These are phyloP conservation scores for Sinopyrophorus schimmeli DNA, from an alignment of 2,888 invertebrate genomes.

Conservation along the genomic window DNA sequence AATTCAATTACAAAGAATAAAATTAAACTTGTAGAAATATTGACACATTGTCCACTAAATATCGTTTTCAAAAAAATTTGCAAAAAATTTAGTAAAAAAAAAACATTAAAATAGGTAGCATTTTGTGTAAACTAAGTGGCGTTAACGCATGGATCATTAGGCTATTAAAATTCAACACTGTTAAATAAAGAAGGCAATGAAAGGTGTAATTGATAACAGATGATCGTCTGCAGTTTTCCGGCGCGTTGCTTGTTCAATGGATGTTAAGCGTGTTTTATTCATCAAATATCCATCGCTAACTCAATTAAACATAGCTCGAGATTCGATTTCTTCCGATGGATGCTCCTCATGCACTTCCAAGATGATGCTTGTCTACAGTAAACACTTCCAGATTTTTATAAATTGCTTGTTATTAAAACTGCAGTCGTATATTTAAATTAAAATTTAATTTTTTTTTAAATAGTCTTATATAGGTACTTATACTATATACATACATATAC, in stretches of 20 bases:
- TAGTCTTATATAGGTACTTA: too few relatives aligned
- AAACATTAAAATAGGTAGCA: conserved; percentile 5
- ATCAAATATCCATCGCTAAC: conserved; percentile 49
- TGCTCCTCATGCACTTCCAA: conserved; percentile 19
- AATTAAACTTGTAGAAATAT: too few relatives aligned
- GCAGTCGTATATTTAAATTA: too few relatives aligned
- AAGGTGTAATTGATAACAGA: conserved; percentile 55
- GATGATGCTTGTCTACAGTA: conserved; percentile 12
- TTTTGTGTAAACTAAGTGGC: conserved; percentile 20
- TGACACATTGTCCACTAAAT: too few relatives aligned
- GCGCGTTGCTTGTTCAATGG: conserved; percentile 36
- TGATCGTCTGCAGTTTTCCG: conserved; percentile 45
- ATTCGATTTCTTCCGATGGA: conserved; percentile 44
- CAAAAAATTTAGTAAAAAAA: too few relatives aligned
- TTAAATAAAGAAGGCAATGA: conserved; percentile 54
- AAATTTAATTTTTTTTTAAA: too few relatives aligned
- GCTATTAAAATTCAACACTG: conserved; percentile 50
- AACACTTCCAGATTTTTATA: too few relatives aligned
- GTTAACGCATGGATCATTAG: conserved; percentile 46
- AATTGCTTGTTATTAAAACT: too few relatives aligned
- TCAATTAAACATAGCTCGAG: conserved; percentile 48
- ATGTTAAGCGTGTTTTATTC: conserved; percentile 40
- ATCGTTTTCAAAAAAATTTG: too few relatives aligned
- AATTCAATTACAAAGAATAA: too few relatives aligned
- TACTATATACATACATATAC: too few relatives aligned